phyloP scores from a whole-genome alignment of 30 jellyfish, hydroid and myxozoan species.

The Rhopilema esculentum region DNA sequence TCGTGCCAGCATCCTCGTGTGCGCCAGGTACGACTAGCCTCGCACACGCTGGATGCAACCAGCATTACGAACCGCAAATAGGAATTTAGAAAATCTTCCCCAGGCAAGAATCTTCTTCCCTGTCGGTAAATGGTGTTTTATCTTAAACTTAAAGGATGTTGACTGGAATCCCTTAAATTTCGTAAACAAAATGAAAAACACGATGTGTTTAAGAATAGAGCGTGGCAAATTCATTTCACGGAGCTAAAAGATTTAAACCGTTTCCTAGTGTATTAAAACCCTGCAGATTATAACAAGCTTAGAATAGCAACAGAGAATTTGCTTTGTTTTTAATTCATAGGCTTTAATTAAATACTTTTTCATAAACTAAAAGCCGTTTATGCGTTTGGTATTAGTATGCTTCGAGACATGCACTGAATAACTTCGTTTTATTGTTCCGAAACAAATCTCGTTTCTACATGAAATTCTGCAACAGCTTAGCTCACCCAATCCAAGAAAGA shows the following conservation, averaged over 20 bases:
- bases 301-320: not conserved
- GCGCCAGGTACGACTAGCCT: too few species aligned
- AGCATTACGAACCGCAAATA: too few species aligned
- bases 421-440: not conserved
- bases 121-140: too few species aligned
- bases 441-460: not conserved
- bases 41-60: too few species aligned
- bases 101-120: too few species aligned
- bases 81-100: too few species aligned
- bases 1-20: too few species aligned
- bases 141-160: too few species aligned
- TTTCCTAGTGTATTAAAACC: not conserved
- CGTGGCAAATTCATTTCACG: too few species aligned
- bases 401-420: not conserved
- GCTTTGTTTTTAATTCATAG: not conserved
- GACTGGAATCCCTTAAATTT: too few species aligned
- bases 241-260: not conserved
- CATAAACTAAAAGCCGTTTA: not conserved
- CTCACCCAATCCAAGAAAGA: not conserved
- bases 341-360: not conserved
- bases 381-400: not conserved
- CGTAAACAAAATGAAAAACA: too few species aligned
- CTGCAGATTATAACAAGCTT: not conserved
- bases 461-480: not conserved
- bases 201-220: too few species aligned